Base-by-base conservation (phyloP, 1,140 invertebrate genomes). In the Potamilus streckersoni region DNA sequence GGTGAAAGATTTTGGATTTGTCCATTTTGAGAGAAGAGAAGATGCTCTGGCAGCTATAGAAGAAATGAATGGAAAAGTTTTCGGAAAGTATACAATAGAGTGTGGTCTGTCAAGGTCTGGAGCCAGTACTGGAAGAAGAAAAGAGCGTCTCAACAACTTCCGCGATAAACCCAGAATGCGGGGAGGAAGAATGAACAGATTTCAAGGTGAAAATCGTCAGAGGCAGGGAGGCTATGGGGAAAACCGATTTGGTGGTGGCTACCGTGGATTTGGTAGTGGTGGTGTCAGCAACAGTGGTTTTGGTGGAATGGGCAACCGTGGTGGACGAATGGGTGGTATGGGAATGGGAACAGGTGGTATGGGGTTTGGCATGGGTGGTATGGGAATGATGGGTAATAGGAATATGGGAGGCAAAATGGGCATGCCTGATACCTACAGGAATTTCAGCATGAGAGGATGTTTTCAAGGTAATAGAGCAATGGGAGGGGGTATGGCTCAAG, bases 1-100 rank as follows among this genome's bases (percentile, higher is more conserved):
- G 73, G 80, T 91, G 0, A 79, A 86, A 64, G 90, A 91, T 80
- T 92, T 87, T 79, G 91, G 90, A 4, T 92, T 92, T 78, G 84
- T 92, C 31, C 90, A 92, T 83, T 92, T 90, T 73, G 70, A 69
- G 27, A 82, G 80, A 17, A 80, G 90, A 62, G 85, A 90, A 63
- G 84, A 90, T 69, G 91, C 91, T 31, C 38, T 72, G 1, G 11
- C 19, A 20, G 74, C 74, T 12, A 67, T 71, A 1, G 69, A 76
- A 19, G 69, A 76, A 67, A 65, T 49, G 38, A 49, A 49, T 49
- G 38, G 38, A 4, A 49, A 49, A 49, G 38, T 49, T 49, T 49
- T 49, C 11, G 38, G 38, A 11, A 49, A 49, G 38, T 49, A 49
- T 49, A 11, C 0, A 49, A 49, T 49, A 49, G 38, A 8, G 38